Evolutionary conservation across 2,113 vertebrate species (phyloP), one percentile per base, ranked within the genome.

Genomic region (Dromaius novaehollandiae): DNA sequence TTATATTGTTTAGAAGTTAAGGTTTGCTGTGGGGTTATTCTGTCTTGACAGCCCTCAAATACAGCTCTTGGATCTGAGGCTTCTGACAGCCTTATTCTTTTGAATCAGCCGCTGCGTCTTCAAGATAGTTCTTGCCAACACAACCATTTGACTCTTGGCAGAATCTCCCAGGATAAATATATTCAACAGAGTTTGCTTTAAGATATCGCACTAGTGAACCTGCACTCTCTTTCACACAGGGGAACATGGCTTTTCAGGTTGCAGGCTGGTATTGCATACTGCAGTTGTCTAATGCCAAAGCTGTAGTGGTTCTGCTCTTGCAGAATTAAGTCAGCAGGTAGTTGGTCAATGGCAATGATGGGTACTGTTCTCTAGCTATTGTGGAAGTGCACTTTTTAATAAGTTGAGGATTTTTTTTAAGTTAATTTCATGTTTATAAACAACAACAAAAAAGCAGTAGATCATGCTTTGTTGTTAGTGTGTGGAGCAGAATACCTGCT

Each of bases 271-370:
- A 8, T 24, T 46, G 36, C 0, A 0, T 46, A 3, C 34, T 66
- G 48, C 40, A 0, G 0, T 32, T 53, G 28, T 42, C 28, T 25
- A 6, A 36, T 68, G 42, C 65, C 40, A 42, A 19, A 48, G 46
- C 46, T 48, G 24, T 51, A 32, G n/a, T 51, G 8, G 2, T 44
- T 77, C 61, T 76, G 25, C 11, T 68, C 58, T 36, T 25, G 9
- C 44, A 26, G 64, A 73, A 60, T 24, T 74, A 40, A 55, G 6
- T 17, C 64, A 73, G 17, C 5, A 4, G 38, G 55, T 55, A 36
- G 30, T 13, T 71, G 63, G 26, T 32, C 46, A 20, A 28, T 60
- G 73, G 42, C 77, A 53, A 8, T 15, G 15, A 6, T 53, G 14
- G 18, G 12, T 42, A 18, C 60, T 32, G 25, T 48, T 80, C 40